Conservation (phyloP, 2,888 invertebrate species). For the Zeuzera pyrina region DNA sequence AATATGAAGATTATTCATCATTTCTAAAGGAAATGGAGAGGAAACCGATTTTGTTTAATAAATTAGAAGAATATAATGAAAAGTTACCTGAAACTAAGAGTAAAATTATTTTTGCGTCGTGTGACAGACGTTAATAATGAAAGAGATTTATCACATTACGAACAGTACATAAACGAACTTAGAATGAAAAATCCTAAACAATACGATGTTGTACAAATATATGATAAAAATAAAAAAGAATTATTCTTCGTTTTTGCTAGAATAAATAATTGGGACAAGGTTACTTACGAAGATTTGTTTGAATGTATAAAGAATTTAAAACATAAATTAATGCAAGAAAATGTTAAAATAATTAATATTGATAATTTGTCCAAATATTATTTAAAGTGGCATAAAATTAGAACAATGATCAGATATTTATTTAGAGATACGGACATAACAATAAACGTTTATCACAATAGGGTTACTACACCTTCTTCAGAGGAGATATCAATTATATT, state of each 20-base stretch:
- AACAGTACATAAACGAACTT: constrained; percentile 7
- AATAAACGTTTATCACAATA: constrained; percentile 2
- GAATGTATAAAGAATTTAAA: constrained; percentile 5
- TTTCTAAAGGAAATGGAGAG: constrained; percentile 8
- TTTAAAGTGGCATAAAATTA: constrained; percentile 5
- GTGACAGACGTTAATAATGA: not conserved
- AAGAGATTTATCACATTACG: not conserved
- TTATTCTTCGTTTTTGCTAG: constrained; percentile 6
- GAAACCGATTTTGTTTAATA: not conserved
- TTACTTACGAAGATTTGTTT: constrained; percentile 12
- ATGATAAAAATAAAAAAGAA: constrained; percentile 2
- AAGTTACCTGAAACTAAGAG: constrained; percentile 3
- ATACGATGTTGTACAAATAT: not conserved
- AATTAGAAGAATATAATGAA: constrained; percentile 2
- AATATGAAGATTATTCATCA: not conserved
- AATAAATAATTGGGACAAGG: constrained; percentile 13
- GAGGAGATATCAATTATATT: constrained; percentile 3
- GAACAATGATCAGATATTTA: constrained; percentile 4
- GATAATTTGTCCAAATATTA: too few species aligned
- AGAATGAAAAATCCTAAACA: not conserved
- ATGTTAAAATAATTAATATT: too few species aligned
- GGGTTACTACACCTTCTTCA: not conserved
- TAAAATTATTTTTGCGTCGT: constrained; percentile 1
- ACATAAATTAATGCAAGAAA: constrained; percentile 8
- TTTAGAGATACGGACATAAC: constrained; percentile 5